Percentiles rank a stretch among this genome's conserved stretches.
Conservation (phyloP, 2,797 vertebrate genomes). For the Poeciliopsis paucimaculata region DNA sequence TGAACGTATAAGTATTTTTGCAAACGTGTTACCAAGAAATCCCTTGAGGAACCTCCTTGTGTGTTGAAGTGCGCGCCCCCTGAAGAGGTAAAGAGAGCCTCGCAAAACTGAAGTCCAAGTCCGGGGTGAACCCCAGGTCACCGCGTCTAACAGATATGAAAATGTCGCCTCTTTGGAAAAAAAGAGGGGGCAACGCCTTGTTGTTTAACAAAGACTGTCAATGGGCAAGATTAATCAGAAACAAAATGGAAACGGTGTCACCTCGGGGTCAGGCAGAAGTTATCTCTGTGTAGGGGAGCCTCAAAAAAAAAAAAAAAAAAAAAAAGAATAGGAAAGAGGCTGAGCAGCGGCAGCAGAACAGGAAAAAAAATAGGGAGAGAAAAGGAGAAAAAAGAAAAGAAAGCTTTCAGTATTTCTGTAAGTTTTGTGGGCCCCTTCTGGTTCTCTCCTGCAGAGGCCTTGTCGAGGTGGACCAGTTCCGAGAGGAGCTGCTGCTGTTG, state of each 20-base stretch:
- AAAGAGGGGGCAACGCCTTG: slow-evolving; percentile 90
- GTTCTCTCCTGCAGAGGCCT: slow-evolving; percentile 69
- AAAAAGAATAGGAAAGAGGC: slow-evolving; percentile 54
- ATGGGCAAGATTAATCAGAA: slow-evolving; percentile 99
- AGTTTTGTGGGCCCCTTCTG: slow-evolving; percentile 71
- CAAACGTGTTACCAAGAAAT: slow-evolving; percentile 7
- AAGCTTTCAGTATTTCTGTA: slow-evolving; percentile 76
- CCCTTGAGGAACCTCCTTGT: slow-evolving; percentile 47
- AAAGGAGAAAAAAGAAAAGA: slow-evolving; percentile 61
- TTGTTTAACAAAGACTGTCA: slow-evolving; percentile 99
- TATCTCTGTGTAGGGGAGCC: slow-evolving; percentile 80
- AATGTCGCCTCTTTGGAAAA: slow-evolving; percentile 94
- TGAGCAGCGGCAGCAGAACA: slow-evolving; percentile 12
- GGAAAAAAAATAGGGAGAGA: slow-evolving; percentile 2
- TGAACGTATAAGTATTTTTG: slow-evolving; percentile 31
- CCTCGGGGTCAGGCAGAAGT: slow-evolving; percentile 96
- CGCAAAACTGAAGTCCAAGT: slow-evolving; percentile 97
- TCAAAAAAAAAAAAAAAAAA: slow-evolving; percentile 20
- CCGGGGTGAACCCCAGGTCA: slow-evolving; percentile 99
- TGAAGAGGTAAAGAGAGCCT: slow-evolving; percentile 83
- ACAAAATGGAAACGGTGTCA: slow-evolving; percentile 98
- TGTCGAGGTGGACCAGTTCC: slow-evolving; percentile 65
- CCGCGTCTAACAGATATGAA: slow-evolving; percentile 99
- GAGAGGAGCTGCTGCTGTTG: slow-evolving; percentile 48
- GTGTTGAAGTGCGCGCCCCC: slow-evolving; percentile 76